These are phyloP conservation scores for Strigops habroptila DNA, from an alignment of 2,113 vertebrate species.

Conservation along the genomic window DNA sequence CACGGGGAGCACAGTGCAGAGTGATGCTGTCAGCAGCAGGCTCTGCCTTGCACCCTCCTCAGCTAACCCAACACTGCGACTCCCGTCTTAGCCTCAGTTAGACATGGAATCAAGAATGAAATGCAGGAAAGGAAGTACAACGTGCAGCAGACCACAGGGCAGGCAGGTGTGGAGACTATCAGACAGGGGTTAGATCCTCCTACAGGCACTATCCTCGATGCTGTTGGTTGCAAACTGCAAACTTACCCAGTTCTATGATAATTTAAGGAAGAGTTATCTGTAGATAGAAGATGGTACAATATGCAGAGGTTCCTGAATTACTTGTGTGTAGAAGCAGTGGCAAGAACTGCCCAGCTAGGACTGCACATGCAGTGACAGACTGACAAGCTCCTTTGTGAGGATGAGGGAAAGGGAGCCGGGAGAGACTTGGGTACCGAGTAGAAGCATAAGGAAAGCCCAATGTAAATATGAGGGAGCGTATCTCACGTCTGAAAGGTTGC, in stretches of 20 bases:
- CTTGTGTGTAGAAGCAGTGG: neutral
- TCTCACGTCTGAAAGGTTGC: neutral
- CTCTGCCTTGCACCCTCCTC: neutral
- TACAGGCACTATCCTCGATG: too few species aligned
- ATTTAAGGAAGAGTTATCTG: neutral
- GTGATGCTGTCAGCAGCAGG: neutral
- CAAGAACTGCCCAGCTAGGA: neutral
- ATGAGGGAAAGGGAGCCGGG: neutral
- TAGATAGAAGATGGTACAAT: neutral
- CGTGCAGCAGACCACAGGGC: accelerated
- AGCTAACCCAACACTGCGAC: neutral
- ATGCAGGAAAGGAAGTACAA: neutral
- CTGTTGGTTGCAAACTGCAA: neutral
- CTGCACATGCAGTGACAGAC: neutral
- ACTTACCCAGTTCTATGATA: neutral
- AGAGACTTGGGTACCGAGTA: neutral
- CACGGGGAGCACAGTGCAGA: accelerated
- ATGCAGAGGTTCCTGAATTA: neutral
- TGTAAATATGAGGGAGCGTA: neutral
- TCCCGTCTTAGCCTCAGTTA: too few species aligned
- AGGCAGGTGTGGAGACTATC: neutral
- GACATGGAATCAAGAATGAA: neutral
- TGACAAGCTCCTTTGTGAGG: neutral
- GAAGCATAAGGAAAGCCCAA: neutral
- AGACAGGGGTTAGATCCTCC: neutral